phyloP scores from a whole-genome alignment of 2,797 vertebrate genomes.

The Lepus oiostolus region DNA sequence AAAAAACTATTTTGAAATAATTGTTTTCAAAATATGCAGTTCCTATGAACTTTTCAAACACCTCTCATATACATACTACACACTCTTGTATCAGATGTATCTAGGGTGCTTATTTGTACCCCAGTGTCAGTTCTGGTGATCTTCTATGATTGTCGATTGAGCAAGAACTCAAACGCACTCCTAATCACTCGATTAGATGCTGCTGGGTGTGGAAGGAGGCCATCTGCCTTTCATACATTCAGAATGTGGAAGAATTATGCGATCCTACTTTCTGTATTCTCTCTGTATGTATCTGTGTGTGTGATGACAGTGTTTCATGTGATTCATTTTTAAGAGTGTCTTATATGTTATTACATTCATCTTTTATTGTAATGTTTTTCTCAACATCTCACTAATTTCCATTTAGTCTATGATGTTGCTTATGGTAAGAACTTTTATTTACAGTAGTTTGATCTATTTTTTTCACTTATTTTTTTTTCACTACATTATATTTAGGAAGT shows the following conservation, averaged over 20 bases:
- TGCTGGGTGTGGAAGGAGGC: not conserved
- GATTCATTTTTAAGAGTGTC: not conserved
- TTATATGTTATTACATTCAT: not conserved
- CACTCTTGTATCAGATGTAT: not conserved
- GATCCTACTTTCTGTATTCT: not conserved
- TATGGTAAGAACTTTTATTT: constrained; percentile 5
- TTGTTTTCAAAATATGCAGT: no score
- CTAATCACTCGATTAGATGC: not conserved
- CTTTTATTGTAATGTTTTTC: not conserved
- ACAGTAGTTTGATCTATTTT: not conserved
- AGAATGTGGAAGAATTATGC: constrained; percentile 8
- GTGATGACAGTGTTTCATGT: not conserved
- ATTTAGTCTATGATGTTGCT: constrained; percentile 5
- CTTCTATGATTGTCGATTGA: not conserved
- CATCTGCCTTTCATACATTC: not conserved
- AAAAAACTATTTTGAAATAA: no score
- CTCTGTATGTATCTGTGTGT: not conserved
- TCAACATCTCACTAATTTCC: not conserved
- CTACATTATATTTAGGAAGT: not conserved
- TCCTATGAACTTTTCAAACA: no score
- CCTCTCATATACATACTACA: not conserved
- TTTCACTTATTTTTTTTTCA: constrained; percentile 16
- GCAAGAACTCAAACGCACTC: not conserved
- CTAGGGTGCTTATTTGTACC: not conserved
- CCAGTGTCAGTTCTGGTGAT: not conserved